Percentiles rank a stretch among this genome's conserved stretches.
These are phyloP conservation scores for Autographa pulchrina DNA, from an alignment of 2,888 invertebrate species.

Conservation along the genomic window DNA sequence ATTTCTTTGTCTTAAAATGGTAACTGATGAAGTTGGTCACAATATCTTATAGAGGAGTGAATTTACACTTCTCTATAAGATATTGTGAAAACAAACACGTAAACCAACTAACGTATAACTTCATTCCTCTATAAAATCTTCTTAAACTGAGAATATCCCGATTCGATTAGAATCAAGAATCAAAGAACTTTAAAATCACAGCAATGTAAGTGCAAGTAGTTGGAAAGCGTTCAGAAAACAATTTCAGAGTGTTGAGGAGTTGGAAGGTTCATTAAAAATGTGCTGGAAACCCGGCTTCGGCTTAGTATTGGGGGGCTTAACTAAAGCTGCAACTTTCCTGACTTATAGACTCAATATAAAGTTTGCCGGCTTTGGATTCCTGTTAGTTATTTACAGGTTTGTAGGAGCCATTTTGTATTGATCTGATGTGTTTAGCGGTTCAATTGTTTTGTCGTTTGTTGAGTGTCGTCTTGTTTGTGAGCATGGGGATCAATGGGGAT, in stretches of 20 bases:
- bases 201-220: slow-evolving; percentile 30
- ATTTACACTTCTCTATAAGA: no score
- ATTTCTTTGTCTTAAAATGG: no score
- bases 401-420: slow-evolving; percentile 15
- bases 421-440: neutral
- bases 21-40: no score
- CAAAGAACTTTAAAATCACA: slow-evolving; percentile 20
- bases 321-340: slow-evolving; percentile 66
- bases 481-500: no score
- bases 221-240: slow-evolving; percentile 61
- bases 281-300: slow-evolving; percentile 56
- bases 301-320: slow-evolving; percentile 65
- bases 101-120: no score
- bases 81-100: no score
- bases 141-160: neutral
- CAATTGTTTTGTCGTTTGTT: neutral
- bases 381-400: slow-evolving; percentile 55
- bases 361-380: slow-evolving; percentile 36
- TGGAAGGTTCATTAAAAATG: slow-evolving; percentile 70
- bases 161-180: neutral
- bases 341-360: slow-evolving; percentile 67
- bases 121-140: neutral
- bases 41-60: no score
- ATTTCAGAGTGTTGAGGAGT: slow-evolving; percentile 55
- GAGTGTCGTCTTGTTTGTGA: no score